Percentiles rank a stretch among this genome's conserved stretches.
These are phyloP conservation scores for Pangasius djambal DNA, from an alignment of 2,797 vertebrate genomes.

Conservation along the genomic window DNA sequence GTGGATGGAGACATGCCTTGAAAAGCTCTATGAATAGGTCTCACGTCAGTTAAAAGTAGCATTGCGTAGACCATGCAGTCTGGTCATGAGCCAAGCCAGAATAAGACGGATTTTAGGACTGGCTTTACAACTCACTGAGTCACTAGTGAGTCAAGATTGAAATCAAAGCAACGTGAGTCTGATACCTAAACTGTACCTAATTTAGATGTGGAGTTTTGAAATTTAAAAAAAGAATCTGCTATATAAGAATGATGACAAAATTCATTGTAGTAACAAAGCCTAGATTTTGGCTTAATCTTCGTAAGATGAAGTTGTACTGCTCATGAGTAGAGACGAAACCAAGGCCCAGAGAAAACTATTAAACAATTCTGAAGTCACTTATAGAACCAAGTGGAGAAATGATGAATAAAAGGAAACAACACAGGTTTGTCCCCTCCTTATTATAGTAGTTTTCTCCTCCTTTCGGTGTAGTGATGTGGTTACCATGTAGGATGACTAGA, in stretches of 20 bases:
- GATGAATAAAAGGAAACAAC: background rate
- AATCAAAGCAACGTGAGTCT: background rate
- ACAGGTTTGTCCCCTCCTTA: background rate
- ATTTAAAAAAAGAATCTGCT: background rate
- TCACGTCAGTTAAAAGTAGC: background rate
- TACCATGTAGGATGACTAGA: background rate
- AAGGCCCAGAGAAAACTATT: background rate
- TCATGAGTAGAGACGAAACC: background rate
- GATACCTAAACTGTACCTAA: background rate
- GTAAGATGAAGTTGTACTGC: background rate
- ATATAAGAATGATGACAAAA: background rate
- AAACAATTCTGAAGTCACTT: background rate
- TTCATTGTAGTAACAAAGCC: background rate
- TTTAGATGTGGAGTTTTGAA: background rate
- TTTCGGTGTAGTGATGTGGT: background rate
- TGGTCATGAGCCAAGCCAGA: background rate
- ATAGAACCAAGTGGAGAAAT: background rate
- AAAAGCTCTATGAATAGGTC: background rate
- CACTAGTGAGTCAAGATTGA: background rate
- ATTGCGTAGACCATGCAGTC: background rate
- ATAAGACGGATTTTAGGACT: background rate
- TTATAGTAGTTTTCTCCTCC: background rate
- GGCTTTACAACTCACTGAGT: background rate
- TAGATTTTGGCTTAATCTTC: background rate
- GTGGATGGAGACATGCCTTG: background rate